Evolutionary conservation across 1,140 invertebrate genomes (phyloP), one percentile per base, ranked within the genome.

Genomic region (Hermetia illucens): DNA sequence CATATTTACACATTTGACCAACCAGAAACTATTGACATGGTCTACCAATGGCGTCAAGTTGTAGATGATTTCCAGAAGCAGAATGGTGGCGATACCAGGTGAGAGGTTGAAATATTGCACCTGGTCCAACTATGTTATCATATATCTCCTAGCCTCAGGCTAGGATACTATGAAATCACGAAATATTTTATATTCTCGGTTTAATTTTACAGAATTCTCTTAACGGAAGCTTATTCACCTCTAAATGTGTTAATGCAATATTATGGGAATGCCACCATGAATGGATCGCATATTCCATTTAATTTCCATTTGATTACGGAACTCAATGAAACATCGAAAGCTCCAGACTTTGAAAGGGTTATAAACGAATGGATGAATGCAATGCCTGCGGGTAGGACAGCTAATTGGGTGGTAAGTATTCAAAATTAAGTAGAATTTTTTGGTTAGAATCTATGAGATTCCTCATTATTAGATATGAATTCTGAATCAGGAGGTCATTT

Each of bases 171-270:
- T n/a, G n/a, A n/a, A n/a, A n/a, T n/a, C n/a, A n/a, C n/a, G n/a
- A n/a, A n/a, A n/a, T n/a, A n/a, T n/a, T n/a, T n/a, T n/a, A n/a
- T n/a, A n/a, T n/a, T n/a, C n/a, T n/a, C n/a, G n/a, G n/a, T n/a
- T n/a, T n/a, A n/a, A n/a, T n/a, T n/a, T n/a, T 24, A 41, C 29
- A 70, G 79, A 61, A 68, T 84, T 3, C 71, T 87, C 61, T 70
- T 87, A 65, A 74, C 74, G 1, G 83, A 87, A 62, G 73, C 72
- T 3, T 82, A 82, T 48, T 69, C 71, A 1, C 58, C 55, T 39
- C 57, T 75, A n/a, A 51, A 69, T 8, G 61, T 72, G 4, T 69
- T 69, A 5, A 71, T 77, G 49, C 65, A 66, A 44, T 87, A 78
- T 48, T 79, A 74, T 47, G 68, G 68, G 24, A 62, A 69, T 15